phyloP scores from a whole-genome alignment of 2,113 vertebrate species.

The Ciconia boyciana region DNA sequence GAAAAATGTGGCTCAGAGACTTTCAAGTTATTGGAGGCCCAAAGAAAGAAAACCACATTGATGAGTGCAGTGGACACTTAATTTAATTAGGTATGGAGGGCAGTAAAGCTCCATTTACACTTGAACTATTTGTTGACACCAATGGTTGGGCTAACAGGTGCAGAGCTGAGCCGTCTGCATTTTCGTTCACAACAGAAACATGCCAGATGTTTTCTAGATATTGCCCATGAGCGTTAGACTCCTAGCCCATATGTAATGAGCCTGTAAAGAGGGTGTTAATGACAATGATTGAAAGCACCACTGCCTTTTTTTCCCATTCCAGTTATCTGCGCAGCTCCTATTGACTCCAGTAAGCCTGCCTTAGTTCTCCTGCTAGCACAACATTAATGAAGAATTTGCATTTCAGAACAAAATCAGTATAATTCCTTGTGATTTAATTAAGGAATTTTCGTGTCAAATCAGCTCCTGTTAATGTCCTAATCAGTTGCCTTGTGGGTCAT shows the following conservation, averaged over 20 bases:
- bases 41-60: neutral
- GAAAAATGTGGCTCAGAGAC: neutral
- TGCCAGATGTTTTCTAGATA: neutral
- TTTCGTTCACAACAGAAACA: neutral
- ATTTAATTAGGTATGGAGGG: neutral
- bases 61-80: neutral
- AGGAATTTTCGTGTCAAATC: neutral
- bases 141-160: fast-evolving
- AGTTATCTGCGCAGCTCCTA: neutral
- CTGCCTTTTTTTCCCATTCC: neutral
- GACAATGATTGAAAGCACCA: neutral
- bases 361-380: neutral
- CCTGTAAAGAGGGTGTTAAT: neutral
- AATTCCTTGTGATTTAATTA: neutral
- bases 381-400: neutral
- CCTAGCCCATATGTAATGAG: neutral
- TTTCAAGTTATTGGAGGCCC: neutral
- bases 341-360: neutral
- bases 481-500: neutral
- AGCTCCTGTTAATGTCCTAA: neutral
- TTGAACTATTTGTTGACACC: neutral
- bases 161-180: neutral
- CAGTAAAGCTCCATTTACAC: neutral
- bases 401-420: neutral
- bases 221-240: neutral